Evolutionary conservation across 2,113 vertebrate genomes (phyloP).

Genomic region (Cavia aperea): DNA sequence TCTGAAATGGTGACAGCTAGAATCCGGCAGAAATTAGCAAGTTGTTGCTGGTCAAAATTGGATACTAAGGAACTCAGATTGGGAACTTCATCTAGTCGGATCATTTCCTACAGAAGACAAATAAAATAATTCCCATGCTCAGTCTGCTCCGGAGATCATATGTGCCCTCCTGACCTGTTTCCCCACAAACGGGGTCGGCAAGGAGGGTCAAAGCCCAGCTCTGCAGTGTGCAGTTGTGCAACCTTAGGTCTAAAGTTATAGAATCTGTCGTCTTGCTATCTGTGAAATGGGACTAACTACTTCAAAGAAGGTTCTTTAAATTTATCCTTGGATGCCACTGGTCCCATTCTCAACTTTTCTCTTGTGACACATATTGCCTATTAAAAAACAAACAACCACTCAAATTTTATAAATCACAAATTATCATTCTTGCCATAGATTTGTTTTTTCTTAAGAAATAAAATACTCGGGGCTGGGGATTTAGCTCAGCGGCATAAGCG

Average conservation of each 20-base stretch:
- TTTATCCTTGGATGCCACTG: background rate
- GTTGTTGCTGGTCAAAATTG: slow-evolving; percentile 98
- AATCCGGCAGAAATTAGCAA: slow-evolving; percentile 98
- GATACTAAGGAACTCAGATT: slow-evolving; percentile 91
- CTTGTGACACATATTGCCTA: background rate
- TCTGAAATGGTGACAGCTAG: slow-evolving; percentile 98
- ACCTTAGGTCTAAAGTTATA: background rate
- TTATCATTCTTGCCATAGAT: background rate
- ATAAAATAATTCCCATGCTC: slow-evolving; percentile 36
- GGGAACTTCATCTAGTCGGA: slow-evolving; percentile 95
- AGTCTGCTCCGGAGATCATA: slow-evolving; percentile 2
- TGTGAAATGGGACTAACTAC: background rate
- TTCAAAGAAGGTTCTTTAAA: background rate
- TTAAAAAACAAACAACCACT: background rate
- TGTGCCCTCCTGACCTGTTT: background rate
- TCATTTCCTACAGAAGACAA: slow-evolving; percentile 88
- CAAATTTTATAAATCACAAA: slow-evolving; percentile 41
- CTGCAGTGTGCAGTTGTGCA: background rate
- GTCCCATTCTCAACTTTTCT: background rate
- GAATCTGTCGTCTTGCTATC: background rate
- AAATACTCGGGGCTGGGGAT: background rate
- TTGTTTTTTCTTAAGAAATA: background rate
- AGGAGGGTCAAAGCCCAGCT: slow-evolving; percentile 15
- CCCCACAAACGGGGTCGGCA: background rate
- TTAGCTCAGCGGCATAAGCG: no score